Conservation (phyloP, 2,888 invertebrate species). For the Drosophila heteroneura region DNA sequence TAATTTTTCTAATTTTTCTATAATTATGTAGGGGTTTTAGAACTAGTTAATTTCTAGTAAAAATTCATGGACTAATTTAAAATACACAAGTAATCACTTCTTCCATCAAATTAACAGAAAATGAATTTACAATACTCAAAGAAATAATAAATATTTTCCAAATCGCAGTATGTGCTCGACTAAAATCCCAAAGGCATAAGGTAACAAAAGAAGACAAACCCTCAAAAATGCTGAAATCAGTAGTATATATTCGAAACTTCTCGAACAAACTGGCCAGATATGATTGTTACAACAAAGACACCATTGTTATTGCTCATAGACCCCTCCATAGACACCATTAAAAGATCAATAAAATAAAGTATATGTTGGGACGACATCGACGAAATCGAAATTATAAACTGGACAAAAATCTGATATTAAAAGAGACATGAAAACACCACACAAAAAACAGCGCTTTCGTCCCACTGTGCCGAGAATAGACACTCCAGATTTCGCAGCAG, state of each 20-base stretch:
- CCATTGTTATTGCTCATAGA: not conserved
- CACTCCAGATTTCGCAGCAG: not conserved
- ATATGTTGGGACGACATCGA: not conserved
- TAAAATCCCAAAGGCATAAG: accelerated
- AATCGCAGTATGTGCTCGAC: not conserved
- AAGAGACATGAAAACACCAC: not conserved
- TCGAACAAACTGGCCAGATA: not conserved
- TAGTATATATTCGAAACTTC: not conserved
- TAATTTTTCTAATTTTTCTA: not conserved
- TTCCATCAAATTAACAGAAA: not conserved
- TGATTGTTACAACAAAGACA: not conserved
- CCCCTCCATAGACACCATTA: not conserved
- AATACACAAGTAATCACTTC: not conserved
- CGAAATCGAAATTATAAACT: not conserved
- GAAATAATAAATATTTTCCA: not conserved
- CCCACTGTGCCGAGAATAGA: not conserved
- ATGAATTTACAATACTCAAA: not conserved
- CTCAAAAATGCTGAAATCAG: not conserved
- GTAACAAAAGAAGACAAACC: not conserved
- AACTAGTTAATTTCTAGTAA: not conserved
- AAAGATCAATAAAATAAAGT: not conserved
- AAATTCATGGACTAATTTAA: not conserved
- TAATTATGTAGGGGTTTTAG: not conserved
- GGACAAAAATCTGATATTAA: not conserved
- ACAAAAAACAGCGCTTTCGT: not conserved